A percentile compares a stretch with the other conserved stretches of the same genome.
Conservation (phyloP, 2,797 vertebrate genomes). For the Phrynocephalus forsythii region DNA sequence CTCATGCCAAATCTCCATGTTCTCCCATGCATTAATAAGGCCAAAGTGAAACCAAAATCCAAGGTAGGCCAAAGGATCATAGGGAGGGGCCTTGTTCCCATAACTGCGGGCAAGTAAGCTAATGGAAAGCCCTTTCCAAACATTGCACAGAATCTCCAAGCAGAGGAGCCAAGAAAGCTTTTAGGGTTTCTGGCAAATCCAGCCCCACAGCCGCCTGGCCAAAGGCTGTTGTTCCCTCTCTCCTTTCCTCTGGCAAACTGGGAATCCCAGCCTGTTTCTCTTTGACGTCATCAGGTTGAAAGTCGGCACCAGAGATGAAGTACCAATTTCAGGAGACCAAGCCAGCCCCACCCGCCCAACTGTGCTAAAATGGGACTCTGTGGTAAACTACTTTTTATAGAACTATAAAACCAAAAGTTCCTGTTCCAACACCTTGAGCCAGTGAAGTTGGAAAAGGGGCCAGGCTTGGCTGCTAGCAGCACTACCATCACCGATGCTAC, state of each 20-base stretch:
- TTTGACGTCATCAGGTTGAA: slow-evolving; percentile 58
- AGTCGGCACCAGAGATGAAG: slow-evolving; percentile 39
- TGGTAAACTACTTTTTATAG: slow-evolving; percentile 77
- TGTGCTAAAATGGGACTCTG: slow-evolving; percentile 73
- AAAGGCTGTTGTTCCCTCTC: slow-evolving; percentile 55
- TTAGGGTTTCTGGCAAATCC: slow-evolving; percentile 57
- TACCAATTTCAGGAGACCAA: slow-evolving; percentile 40
- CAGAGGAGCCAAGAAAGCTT: slow-evolving; percentile 65
- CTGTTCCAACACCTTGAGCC: slow-evolving; percentile 36
- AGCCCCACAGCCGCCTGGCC: slow-evolving; percentile 15
- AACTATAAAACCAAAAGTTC: slow-evolving; percentile 75
- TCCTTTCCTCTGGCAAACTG: slow-evolving; percentile 44
- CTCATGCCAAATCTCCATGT: slow-evolving; percentile 13
- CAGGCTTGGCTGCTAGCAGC: slow-evolving; percentile 5
- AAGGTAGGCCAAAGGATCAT: slow-evolving; percentile 19
- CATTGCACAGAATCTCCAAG: slow-evolving; percentile 51
- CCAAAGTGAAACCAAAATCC: slow-evolving; percentile 1
- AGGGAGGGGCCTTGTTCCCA: background rate
- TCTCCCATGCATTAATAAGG: background rate
- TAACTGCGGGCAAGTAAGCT: slow-evolving; percentile 31
- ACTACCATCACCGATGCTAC: fast-evolving
- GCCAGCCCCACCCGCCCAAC: slow-evolving; percentile 64
- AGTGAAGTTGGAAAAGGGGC: slow-evolving; percentile 40
- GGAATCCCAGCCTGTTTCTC: slow-evolving; percentile 63
- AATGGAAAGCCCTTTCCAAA: slow-evolving; percentile 55